Evolutionary conservation across 2,888 invertebrate genomes (phyloP).

Genomic region (Apodemia hepburni): DNA sequence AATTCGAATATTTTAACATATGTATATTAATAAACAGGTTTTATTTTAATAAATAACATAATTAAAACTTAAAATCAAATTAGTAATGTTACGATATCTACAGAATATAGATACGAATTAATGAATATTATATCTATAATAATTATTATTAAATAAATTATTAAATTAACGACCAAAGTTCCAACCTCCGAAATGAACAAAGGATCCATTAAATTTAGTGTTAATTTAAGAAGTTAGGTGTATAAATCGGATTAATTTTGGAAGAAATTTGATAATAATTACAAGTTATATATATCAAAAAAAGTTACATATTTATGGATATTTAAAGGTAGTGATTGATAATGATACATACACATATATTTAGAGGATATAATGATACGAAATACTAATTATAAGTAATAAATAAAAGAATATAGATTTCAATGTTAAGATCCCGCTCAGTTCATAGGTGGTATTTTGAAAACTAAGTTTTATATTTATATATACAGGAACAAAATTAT

Average conservation of each 20-base stretch:
- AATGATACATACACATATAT: no score
- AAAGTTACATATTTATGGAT: no score
- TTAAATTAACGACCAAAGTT: constrained; percentile 35
- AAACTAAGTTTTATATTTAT: constrained; percentile 28
- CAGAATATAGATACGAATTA: constrained; percentile 45
- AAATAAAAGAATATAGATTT: not conserved
- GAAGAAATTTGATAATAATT: not conserved
- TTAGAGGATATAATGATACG: no score
- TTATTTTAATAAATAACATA: constrained; percentile 70
- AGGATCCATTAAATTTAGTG: not conserved
- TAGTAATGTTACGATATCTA: constrained; percentile 57
- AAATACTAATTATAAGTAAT: no score
- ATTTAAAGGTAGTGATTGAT: no score
- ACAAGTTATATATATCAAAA: no score
- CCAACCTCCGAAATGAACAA: not conserved
- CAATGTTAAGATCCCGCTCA: constrained; percentile 21
- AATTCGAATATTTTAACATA: constrained; percentile 81
- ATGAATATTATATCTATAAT: constrained; percentile 33
- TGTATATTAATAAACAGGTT: constrained; percentile 80
- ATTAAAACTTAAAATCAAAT: constrained; percentile 53
- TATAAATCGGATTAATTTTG: not conserved
- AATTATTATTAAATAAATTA: constrained; percentile 35
- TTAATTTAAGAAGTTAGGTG: not conserved
- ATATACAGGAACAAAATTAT: constrained; percentile 37
- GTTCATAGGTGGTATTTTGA: constrained; percentile 36